Evolutionary conservation across 2,113 vertebrate genomes (phyloP), one percentile per base, ranked within the genome.

Genomic region (Tichodroma muraria): DNA sequence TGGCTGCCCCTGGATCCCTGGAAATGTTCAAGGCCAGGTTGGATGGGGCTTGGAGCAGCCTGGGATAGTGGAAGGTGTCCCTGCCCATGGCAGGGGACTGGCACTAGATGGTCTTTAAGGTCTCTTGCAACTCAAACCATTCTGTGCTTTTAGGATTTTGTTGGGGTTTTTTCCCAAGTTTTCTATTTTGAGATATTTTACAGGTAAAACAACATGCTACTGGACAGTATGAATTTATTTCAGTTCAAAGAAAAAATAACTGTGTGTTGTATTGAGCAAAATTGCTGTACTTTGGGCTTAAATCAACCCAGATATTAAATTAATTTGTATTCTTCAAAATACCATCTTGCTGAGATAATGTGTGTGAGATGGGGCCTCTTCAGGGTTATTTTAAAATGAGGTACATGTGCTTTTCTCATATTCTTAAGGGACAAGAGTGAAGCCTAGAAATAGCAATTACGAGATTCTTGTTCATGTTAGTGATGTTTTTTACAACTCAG

Each of bases 111-210:
- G 2, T 2, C 30, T 77, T 56, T 42, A 33, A 70, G 21, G 49
- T 49, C 15, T 22, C 23, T 70, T 63, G 4, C 35, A 70, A 64
- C 15, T 7, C 35, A 77, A 70, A 50, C 42, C 31, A 20, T 63
- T 63, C 31, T 47, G 4, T 22, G 22, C 16, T 63, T 82, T 40
- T 56, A 20, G 38, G 49, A 50, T 70, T 63, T 82, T 54, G 10
- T 38, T n/a, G 11, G 9, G 10, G 0, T 17, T 45, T 8, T 70
- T n/a, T 2, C 15, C 14, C 19, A 42, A 4, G 45, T 66, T 56
- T 88, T 50, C 27, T 75, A 7, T 81, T 83, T 37, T 64, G 73
- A 75, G 16, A 2, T 93, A 40, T 37, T 35, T 85, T 56, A 11
- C 6, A 45, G 24, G 13, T 53, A 30, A 81, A 54, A 54, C 21